phyloP scores from a whole-genome alignment of 2,797 vertebrate species.

The Coregonus suidteri region DNA sequence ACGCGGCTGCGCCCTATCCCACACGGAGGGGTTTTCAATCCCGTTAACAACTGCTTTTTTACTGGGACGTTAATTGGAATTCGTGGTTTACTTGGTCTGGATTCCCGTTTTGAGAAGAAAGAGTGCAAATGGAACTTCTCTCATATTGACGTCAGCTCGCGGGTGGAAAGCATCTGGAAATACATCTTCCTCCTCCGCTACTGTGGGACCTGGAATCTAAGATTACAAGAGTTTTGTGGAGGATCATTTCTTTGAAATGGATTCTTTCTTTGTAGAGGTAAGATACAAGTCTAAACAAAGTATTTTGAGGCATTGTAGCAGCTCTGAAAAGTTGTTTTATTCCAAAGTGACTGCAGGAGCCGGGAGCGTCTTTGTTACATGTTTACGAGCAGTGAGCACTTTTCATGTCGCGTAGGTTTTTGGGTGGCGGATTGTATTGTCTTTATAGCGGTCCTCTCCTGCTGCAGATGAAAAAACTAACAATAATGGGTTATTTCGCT shows the following conservation, averaged over 20 bases:
- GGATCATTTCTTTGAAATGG: background rate
- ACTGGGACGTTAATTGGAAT: background rate
- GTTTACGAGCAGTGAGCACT: constrained; percentile 1
- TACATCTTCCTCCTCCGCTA: background rate
- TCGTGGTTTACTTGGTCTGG: background rate
- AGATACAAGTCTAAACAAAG: background rate
- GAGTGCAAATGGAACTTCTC: background rate
- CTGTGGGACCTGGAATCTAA: background rate
- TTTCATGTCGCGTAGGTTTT: background rate
- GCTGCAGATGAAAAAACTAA: background rate
- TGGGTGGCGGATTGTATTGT: too few species aligned
- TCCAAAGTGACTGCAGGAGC: background rate
- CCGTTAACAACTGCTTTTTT: background rate
- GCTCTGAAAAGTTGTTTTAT: background rate
- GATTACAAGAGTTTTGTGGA: background rate
- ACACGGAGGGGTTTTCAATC: background rate
- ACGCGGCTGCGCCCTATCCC: background rate
- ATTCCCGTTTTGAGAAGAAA: constrained; percentile 1
- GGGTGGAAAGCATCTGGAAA: background rate
- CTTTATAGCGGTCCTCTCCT: background rate
- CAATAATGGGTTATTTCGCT: background rate
- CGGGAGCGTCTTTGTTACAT: constrained; percentile 7
- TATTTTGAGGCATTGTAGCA: background rate
- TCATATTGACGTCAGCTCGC: background rate
- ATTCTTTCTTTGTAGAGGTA: background rate